These are phyloP conservation scores for Falco concolor DNA, from an alignment of 2,797 vertebrate genomes.

Conservation along the genomic window DNA sequence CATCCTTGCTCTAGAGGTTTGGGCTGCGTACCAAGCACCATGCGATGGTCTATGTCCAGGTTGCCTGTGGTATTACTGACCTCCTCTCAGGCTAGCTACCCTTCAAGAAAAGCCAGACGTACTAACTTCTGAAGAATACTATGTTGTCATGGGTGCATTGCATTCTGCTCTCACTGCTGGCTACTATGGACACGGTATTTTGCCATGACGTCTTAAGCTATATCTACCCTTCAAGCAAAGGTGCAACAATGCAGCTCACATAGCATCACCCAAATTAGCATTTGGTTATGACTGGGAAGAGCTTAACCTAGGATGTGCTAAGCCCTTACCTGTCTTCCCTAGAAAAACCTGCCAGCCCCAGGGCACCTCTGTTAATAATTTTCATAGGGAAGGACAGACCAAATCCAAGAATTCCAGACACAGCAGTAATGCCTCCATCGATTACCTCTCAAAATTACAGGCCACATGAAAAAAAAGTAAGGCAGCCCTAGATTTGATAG, in stretches of 20 bases:
- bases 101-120: background rate
- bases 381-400: background rate
- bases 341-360: background rate
- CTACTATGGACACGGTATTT: background rate
- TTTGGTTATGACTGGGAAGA: background rate
- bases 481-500: background rate
- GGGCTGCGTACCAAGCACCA: background rate
- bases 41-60: rapidly evolving
- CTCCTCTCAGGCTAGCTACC: background rate
- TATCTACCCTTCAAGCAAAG: background rate
- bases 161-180: background rate
- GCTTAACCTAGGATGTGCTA: background rate
- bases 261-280: background rate
- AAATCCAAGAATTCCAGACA: background rate
- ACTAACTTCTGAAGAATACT: background rate
- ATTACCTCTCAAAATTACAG: background rate
- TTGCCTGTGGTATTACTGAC: background rate
- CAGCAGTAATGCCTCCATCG: background rate
- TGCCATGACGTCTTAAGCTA: background rate
- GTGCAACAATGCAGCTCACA: background rate
- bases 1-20: background rate
- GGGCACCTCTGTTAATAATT: background rate
- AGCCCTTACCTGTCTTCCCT: background rate
- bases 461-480: background rate
- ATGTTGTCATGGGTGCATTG: background rate